Conservation (phyloP, 2,113 vertebrate genomes). For the Melanerpes aurifrons region DNA sequence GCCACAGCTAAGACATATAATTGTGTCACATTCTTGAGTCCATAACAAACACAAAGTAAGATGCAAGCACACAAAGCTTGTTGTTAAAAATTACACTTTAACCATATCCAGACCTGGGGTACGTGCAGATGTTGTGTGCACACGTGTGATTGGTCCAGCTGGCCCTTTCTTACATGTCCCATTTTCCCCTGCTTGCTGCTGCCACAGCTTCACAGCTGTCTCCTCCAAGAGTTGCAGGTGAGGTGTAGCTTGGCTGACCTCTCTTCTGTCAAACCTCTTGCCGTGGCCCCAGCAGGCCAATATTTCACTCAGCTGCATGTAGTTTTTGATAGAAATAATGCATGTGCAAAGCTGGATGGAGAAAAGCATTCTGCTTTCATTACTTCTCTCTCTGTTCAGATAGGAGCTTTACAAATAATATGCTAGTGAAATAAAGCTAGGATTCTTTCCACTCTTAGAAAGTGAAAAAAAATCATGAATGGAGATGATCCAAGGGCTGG, state of each 20-base stretch:
- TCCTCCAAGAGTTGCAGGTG: constrained; percentile 49
- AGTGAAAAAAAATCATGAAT: not conserved
- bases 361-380: not conserved
- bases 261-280: not conserved
- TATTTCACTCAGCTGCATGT: not conserved
- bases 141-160: not conserved
- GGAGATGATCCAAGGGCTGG: not conserved
- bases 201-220: constrained; percentile 31
- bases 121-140: not conserved
- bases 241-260: constrained; percentile 57
- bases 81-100: constrained; percentile 9
- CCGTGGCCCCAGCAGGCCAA: not conserved
- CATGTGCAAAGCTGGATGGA: not conserved
- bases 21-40: constrained; percentile 8
- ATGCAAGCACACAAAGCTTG: not conserved
- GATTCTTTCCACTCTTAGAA: not conserved
- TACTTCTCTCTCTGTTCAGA: not conserved
- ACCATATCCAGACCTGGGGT: not conserved
- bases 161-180: not conserved
- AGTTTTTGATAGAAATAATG: not conserved
- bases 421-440: not conserved
- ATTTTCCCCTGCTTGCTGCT: not conserved
- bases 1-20: not conserved
- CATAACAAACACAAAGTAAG: not conserved
- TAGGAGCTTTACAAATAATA: not conserved